Conservation (phyloP, 64 coral and sea anemone genomes). For the Montipora capricornis region DNA sequence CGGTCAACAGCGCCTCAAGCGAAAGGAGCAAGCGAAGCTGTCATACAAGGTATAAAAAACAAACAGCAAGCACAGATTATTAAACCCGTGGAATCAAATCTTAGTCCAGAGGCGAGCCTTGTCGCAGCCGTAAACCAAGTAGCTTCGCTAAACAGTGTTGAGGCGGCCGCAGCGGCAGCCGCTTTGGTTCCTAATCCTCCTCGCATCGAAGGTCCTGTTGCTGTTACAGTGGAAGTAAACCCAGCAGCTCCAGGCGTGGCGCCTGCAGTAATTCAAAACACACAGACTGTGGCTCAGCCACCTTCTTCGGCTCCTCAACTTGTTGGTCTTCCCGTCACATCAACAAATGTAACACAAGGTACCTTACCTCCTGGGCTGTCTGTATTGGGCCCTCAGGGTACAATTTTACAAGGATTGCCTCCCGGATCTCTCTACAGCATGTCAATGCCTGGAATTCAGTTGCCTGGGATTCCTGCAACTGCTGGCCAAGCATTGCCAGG, state of each 20-base stretch:
- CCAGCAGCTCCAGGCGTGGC: constrained; percentile 27
- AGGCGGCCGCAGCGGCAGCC: constrained; percentile 35
- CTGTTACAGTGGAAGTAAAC: constrained; percentile 51
- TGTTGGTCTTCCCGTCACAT: constrained; percentile 39
- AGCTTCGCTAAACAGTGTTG: constrained; percentile 47
- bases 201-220: constrained; percentile 40
- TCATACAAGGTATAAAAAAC: constrained; percentile 85
- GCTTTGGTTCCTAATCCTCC: constrained; percentile 41
- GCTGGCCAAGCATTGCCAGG: constrained; percentile 45
- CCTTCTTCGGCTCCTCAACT: constrained; percentile 13
- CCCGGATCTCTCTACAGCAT: constrained; percentile 76
- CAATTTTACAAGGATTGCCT: constrained; percentile 66
- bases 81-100: constrained; percentile 34
- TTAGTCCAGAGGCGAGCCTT: constrained; percentile 48
- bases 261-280: not conserved
- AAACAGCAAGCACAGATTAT: constrained; percentile 72
- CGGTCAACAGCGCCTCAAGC: constrained; percentile 74
- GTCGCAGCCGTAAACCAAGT: constrained; percentile 41
- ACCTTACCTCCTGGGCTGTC: constrained; percentile 27
- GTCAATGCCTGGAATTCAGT: constrained; percentile 87
- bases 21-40: constrained; percentile 77
- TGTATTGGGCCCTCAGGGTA: constrained; percentile 55
- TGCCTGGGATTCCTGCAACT: constrained; percentile 76
- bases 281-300: constrained; percentile 14
- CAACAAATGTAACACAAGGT: constrained; percentile 71